Base-by-base conservation (phyloP, 1,140 invertebrate species). In the Drosophila littoralis region DNA sequence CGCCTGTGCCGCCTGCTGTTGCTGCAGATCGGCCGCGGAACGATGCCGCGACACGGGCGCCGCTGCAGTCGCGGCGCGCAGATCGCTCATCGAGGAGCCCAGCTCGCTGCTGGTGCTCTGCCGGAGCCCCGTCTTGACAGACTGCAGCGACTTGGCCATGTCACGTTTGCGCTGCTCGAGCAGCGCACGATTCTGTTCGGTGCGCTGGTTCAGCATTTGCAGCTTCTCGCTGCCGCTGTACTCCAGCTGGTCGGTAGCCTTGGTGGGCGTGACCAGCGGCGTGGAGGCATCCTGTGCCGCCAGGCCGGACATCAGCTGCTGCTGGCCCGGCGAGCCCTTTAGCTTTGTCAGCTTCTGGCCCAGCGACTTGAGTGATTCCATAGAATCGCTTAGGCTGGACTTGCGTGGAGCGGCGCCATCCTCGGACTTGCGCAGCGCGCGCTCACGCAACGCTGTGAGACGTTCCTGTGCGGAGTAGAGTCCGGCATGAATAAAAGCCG, bases 161-260 rank as follows among this genome's bases (percentile, higher is more conserved):
- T 86, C 84, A 4, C 79, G 73, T 12, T 80, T 86, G 3, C 83
- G 83, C 48, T 86, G 83, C 54, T 88, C 83, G 4, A 86, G 36
- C 8, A 86, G 90, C 7, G 84, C 88, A 15, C 93, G 93, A 77
- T 93, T 94, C 77, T 94, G 90, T 75, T 94, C 93, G 17, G 94
- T 73, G 78, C 94, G 93, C 67, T 93, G 92, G 10, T 93, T 91
- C 4, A 94, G 67, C 64, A 94, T 89, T 75, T 91, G 90, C 12
- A 94, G 84, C 75, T 93, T 94, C 69, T 93, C 93, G 75, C 84
- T 93, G 54, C 93, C 93, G 51, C 89, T 83, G 0, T 73, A 22
- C 7, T 66, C 81, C n/a, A 64, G 42, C 1, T 58, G 42, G 1
- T 45, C 48, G 4, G 33, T n/a, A 8, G 74, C 45, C 78, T 60